Conservation (phyloP, 2,113 vertebrate genomes). For the Megalops atlanticus region DNA sequence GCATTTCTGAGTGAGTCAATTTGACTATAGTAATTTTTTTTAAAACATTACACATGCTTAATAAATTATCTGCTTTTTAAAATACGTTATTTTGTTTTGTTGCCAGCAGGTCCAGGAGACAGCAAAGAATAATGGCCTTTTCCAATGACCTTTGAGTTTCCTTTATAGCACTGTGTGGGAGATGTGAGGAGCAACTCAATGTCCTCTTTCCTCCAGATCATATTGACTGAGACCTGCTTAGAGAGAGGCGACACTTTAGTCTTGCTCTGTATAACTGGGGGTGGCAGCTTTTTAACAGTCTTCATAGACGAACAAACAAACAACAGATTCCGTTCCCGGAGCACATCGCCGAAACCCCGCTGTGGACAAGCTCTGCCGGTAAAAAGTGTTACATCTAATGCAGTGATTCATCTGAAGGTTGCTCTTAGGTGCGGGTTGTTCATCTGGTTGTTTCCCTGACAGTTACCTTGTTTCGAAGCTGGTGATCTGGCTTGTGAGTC, state of each 20-base stretch:
- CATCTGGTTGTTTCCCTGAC: too few species aligned
- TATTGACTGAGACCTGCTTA: neutral
- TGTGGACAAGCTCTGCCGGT: neutral
- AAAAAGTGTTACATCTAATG: neutral
- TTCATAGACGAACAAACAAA: neutral
- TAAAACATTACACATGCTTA: too few species aligned
- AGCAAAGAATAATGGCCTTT: neutral
- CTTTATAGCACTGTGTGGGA: neutral
- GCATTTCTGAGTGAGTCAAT: too few species aligned
- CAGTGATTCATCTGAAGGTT: neutral
- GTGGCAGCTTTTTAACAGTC: neutral
- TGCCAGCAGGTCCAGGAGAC: neutral
- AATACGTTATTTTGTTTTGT: too few species aligned
- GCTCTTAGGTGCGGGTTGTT: too few species aligned
- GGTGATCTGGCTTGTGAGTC: too few species aligned
- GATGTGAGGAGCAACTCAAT: neutral
- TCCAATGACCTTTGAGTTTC: neutral
- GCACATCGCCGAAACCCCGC: neutral
- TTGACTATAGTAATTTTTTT: too few species aligned
- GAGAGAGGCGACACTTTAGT: constrained; percentile 2
- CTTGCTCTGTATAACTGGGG: too few species aligned
- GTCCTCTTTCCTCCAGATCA: neutral
- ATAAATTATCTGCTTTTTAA: too few species aligned
- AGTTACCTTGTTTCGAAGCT: too few species aligned
- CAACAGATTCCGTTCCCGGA: neutral